Percentiles rank a stretch among this genome's conserved stretches.
Evolutionary conservation across 2,888 invertebrate species (phyloP).

Genomic region (Stegophylla sp.): DNA sequence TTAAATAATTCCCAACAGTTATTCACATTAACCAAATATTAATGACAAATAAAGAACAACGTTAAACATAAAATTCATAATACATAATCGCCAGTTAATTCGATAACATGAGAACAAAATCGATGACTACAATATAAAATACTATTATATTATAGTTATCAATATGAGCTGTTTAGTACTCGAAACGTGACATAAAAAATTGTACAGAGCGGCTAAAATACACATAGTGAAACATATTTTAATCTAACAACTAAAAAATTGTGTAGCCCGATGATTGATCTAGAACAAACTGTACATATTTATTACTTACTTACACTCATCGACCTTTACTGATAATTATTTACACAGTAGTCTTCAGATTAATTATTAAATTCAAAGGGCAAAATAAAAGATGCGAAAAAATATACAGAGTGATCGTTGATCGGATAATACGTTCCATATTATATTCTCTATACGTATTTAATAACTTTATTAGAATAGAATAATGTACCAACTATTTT

Average conservation of each 20-base stretch:
- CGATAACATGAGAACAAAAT: slow-evolving; percentile 31
- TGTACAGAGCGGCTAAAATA: neutral
- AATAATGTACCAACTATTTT: too few species aligned
- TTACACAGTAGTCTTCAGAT: neutral
- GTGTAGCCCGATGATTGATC: neutral
- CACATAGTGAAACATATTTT: neutral
- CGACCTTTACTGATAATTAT: neutral
- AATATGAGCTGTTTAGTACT: neutral
- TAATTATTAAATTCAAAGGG: neutral
- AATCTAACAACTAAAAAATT: neutral
- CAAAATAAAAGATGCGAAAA: neutral
- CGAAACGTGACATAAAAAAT: slow-evolving; percentile 15
- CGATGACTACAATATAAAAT: neutral
- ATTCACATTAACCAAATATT: neutral
- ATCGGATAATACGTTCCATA: too few species aligned
- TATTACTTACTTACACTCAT: neutral
- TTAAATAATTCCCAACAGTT: neutral
- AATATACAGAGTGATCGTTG: too few species aligned
- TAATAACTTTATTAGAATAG: too few species aligned
- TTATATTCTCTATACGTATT: too few species aligned
- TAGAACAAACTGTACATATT: neutral
- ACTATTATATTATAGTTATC: slow-evolving; percentile 14
- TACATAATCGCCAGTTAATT: neutral
- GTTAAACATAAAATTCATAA: neutral
- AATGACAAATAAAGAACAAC: slow-evolving; percentile 10